A percentile compares a stretch with the other conserved stretches of the same genome.
phyloP scores from a whole-genome alignment of 1,140 invertebrate genomes.

The Meteorus sp. region DNA sequence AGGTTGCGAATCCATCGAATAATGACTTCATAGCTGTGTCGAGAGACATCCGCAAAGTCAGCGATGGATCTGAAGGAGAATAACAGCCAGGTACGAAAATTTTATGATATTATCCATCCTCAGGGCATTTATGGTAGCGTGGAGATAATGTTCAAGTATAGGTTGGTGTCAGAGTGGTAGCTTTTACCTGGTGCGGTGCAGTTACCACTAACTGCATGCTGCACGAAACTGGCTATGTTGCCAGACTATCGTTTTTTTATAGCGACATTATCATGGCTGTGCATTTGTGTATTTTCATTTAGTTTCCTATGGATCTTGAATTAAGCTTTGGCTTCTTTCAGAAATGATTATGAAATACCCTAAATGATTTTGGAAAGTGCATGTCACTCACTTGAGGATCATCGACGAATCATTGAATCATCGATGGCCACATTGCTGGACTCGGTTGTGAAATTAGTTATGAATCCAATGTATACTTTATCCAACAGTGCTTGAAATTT shows the following conservation, averaged over 20 bases:
- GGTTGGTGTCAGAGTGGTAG: slow-evolving; percentile 4
- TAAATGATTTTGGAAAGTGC: not conserved
- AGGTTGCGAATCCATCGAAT: no score
- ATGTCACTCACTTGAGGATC: not conserved
- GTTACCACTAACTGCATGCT: slow-evolving; percentile 21
- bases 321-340: not conserved
- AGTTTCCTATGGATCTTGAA: not conserved
- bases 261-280: not conserved
- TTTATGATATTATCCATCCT: not conserved
- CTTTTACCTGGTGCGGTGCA: slow-evolving; percentile 11
- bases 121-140: slow-evolving; percentile 16
- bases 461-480: no score
- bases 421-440: no score
- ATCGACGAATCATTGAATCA: no score
- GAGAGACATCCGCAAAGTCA: not conserved
- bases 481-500: no score
- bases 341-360: not conserved
- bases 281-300: not conserved
- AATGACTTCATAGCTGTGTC: no score
- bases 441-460: no score
- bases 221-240: slow-evolving; percentile 7
- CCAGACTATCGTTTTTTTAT: not conserved
- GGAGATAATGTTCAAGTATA: slow-evolving; percentile 11
- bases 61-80: not conserved
- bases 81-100: not conserved